These are phyloP conservation scores for Ormyrus rosae DNA, from an alignment of 2,888 invertebrate genomes.

Conservation along the genomic window DNA sequence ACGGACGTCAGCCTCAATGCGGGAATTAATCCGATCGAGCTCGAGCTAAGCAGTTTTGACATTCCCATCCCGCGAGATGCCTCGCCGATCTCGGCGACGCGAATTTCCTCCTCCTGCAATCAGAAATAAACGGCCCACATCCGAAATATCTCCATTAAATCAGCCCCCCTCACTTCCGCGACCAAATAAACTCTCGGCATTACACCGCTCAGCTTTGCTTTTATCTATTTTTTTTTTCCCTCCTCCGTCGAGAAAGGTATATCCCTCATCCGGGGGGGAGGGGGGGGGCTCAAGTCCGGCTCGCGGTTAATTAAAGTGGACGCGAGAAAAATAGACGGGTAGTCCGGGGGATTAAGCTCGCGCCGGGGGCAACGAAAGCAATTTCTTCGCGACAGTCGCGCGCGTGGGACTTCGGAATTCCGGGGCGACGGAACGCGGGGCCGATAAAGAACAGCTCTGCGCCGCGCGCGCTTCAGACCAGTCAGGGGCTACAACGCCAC, in stretches of 20 bases:
- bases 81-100: too few species aligned
- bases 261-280: too few species aligned
- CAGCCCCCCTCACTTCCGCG: not conserved
- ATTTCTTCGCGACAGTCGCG: constrained; percentile 55
- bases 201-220: too few species aligned
- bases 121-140: constrained; percentile 17
- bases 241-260: too few species aligned
- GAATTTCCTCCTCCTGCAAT: too few species aligned
- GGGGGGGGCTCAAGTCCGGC: not conserved
- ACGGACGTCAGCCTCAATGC: too few species aligned
- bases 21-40: too few species aligned
- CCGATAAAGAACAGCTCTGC: constrained; percentile 59
- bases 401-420: constrained; percentile 56
- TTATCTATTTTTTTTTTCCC: too few species aligned
- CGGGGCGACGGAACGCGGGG: constrained; percentile 13
- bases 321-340: constrained; percentile 38
- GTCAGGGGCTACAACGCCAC: constrained; percentile 63
- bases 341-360: constrained; percentile 25
- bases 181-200: not conserved
- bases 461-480: constrained; percentile 50
- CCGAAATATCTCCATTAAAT: constrained; percentile 28
- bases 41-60: too few species aligned
- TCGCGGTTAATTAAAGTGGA: constrained; percentile 39
- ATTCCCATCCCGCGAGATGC: too few species aligned
- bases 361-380: constrained; percentile 41